These are phyloP conservation scores for Drosophila punjabiensis DNA, from an alignment of 1,140 invertebrate genomes.

Conservation along the genomic window DNA sequence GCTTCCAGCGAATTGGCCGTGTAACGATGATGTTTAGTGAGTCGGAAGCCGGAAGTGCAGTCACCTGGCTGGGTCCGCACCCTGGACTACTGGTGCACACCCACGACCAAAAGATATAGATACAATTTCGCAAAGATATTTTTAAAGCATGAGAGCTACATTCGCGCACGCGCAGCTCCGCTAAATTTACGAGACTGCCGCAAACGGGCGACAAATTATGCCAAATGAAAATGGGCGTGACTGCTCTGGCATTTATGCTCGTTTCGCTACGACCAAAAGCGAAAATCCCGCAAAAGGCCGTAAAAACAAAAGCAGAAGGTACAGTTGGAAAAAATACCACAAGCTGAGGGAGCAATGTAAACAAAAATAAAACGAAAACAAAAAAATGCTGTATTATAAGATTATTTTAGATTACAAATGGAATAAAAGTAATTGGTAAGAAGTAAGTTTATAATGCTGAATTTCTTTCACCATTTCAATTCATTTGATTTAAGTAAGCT, in stretches of 20 bases:
- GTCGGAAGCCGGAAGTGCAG: slow-evolving; percentile 73
- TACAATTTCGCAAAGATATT: slow-evolving; percentile 7
- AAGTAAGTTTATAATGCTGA: not conserved
- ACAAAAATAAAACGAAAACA: not conserved
- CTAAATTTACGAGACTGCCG: slow-evolving; percentile 66
- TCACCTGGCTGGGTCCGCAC: slow-evolving; percentile 17
- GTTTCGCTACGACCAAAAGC: slow-evolving; percentile 42
- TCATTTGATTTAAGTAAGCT: not conserved
- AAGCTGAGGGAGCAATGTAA: not conserved
- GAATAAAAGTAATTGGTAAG: not conserved
- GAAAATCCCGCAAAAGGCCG: slow-evolving; percentile 41
- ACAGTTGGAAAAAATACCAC: slow-evolving; percentile 12
- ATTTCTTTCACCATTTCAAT: not conserved
- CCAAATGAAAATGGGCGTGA: slow-evolving; percentile 79
- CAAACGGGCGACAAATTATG: slow-evolving; percentile 82
- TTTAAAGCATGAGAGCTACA: slow-evolving; percentile 35
- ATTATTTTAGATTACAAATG: not conserved
- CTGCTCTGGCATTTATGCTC: slow-evolving; percentile 74
- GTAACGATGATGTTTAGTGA: slow-evolving; percentile 52
- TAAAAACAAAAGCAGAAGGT: slow-evolving; percentile 53
- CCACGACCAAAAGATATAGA: not conserved
- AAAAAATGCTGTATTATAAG: not conserved
- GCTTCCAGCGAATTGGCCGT: slow-evolving; percentile 60
- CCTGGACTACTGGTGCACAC: slow-evolving; percentile 1
- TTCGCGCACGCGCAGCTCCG: slow-evolving; percentile 71